These are phyloP conservation scores for Heliconius ethilla DNA, from an alignment of 2,888 invertebrate genomes.

Conservation along the genomic window DNA sequence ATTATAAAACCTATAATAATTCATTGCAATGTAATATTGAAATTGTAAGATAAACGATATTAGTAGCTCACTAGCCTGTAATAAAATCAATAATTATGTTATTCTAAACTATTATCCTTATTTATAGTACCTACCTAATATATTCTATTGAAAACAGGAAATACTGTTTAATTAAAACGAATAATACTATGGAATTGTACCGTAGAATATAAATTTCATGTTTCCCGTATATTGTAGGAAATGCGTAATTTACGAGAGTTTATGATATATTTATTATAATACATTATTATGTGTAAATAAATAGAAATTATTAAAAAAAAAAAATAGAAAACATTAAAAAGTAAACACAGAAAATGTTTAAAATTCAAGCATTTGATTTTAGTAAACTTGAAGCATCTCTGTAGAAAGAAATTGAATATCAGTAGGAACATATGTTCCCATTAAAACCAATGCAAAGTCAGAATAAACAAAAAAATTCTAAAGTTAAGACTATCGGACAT, in stretches of 20 bases:
- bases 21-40: neutral
- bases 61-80: neutral
- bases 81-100: neutral
- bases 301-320: no score
- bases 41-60: neutral
- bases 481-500: no score
- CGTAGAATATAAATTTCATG: neutral
- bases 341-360: no score
- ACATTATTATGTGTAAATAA: no score
- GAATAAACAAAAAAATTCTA: no score
- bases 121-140: neutral
- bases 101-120: neutral
- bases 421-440: no score
- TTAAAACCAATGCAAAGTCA: no score
- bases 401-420: no score
- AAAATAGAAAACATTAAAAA: no score
- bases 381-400: no score
- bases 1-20: neutral
- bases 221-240: constrained; percentile 11
- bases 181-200: constrained; percentile 2
- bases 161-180: constrained; percentile 6
- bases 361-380: no score
- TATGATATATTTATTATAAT: no score
- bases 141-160: constrained; percentile 15
- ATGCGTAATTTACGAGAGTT: neutral